These are phyloP conservation scores for Calephelis perditalis DNA, from an alignment of 2,888 invertebrate genomes.

Conservation along the genomic window DNA sequence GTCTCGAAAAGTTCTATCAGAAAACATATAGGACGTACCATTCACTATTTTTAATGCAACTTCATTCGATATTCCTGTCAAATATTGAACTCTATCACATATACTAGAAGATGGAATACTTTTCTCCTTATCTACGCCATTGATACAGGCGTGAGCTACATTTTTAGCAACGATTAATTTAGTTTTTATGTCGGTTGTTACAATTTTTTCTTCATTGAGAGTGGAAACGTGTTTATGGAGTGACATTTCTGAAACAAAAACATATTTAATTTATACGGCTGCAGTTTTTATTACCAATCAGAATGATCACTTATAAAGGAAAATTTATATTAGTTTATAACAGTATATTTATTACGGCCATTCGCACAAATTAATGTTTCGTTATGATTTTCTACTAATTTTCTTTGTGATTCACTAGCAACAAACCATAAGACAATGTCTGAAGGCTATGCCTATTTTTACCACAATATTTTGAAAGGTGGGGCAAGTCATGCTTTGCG, in stretches of 20 bases:
- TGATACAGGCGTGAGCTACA: constrained; percentile 6
- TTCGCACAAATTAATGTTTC: no score
- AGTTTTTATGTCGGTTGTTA: constrained; percentile 6
- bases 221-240: background rate
- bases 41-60: constrained; percentile 1
- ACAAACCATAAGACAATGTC: no score
- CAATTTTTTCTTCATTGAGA: background rate
- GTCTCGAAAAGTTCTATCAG: background rate
- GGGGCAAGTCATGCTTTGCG: no score
- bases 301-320: no score
- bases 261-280: no score
- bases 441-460: no score
- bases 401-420: no score
- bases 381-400: no score
- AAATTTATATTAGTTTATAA: no score
- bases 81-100: background rate
- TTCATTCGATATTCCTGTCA: constrained; percentile 1
- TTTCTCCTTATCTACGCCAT: background rate
- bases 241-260: constrained; percentile 15
- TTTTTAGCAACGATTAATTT: constrained; percentile 12
- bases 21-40: background rate
- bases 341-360: no score
- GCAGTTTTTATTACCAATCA: no score
- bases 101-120: background rate
- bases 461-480: no score